Evolutionary conservation across 2,888 invertebrate species (phyloP).

Genomic region (Sinelater perroti): DNA sequence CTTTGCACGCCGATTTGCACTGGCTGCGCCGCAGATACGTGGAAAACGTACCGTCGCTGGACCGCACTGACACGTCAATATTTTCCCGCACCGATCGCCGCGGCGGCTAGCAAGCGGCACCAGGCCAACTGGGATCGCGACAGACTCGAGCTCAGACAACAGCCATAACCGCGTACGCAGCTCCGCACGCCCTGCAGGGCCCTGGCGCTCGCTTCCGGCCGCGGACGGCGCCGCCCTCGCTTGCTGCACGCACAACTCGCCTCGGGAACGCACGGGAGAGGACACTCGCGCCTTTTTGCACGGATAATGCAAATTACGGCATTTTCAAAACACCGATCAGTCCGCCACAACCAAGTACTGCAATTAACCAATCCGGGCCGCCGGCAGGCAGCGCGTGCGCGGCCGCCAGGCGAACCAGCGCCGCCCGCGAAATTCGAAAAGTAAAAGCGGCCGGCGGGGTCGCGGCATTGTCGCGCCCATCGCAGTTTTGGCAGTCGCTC

Average conservation of each 20-base stretch:
- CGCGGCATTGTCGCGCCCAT: too few species aligned
- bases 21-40: background rate
- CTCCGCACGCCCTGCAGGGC: slow-evolving; percentile 35
- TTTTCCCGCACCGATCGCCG: slow-evolving; percentile 40
- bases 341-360: slow-evolving; percentile 54
- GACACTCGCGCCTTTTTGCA: slow-evolving; percentile 21
- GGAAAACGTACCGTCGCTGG: slow-evolving; percentile 18
- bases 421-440: slow-evolving; percentile 21
- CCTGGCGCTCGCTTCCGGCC: slow-evolving; percentile 2
- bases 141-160: slow-evolving; percentile 46
- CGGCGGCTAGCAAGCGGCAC: slow-evolving; percentile 39
- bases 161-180: slow-evolving; percentile 51
- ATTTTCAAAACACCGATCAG: slow-evolving; percentile 55
- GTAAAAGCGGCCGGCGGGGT: slow-evolving; percentile 10
- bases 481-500: too few species aligned
- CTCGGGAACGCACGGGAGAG: background rate
- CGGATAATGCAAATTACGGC: slow-evolving; percentile 48
- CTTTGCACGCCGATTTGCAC: background rate
- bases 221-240: slow-evolving; percentile 8
- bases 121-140: slow-evolving; percentile 42
- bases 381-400: slow-evolving; percentile 33
- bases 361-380: slow-evolving; percentile 53
- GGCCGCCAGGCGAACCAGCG: slow-evolving; percentile 26
- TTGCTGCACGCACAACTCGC: slow-evolving; percentile 10
- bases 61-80: slow-evolving; percentile 46